Percentiles rank a stretch among this genome's conserved stretches.
Evolutionary conservation across 2,888 invertebrate species (phyloP).

Genomic region (Creontiades dilutus): DNA sequence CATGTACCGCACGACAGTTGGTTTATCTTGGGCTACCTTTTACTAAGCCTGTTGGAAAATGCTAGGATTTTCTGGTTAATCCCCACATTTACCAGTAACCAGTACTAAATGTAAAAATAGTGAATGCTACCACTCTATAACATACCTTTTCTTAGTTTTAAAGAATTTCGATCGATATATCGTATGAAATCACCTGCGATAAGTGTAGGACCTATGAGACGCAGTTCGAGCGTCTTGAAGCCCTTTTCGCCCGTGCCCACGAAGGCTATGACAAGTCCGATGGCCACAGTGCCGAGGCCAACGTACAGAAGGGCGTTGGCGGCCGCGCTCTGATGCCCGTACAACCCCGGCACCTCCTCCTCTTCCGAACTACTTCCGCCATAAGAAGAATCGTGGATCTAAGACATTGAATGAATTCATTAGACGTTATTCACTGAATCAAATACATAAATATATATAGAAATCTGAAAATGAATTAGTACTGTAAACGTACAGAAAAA

Average conservation of each 20-base stretch:
- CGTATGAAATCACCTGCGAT: conserved; percentile 48
- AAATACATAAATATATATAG: no score
- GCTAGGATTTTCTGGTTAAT: no score
- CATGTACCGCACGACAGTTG: no score
- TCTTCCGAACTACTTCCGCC: conserved; percentile 85
- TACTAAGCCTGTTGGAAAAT: no score
- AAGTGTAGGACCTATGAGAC: conserved; percentile 89
- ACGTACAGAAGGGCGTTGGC: conserved; percentile 91
- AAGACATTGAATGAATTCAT: conserved; percentile 74
- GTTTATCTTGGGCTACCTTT: no score
- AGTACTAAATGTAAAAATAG: no score
- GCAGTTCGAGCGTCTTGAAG: conserved; percentile 91
- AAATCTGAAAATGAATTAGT: no score
- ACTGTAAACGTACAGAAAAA: no score
- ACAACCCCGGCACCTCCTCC: conserved; percentile 79
- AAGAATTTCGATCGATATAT: background rate
- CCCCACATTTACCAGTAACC: no score
- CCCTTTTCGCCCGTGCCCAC: conserved; percentile 94
- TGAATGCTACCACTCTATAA: no score
- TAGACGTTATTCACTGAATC: no score
- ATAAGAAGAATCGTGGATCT: conserved; percentile 92
- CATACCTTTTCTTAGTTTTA: no score
- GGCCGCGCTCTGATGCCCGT: conserved; percentile 85
- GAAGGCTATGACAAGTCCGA: conserved; percentile 92
- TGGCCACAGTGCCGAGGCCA: conserved; percentile 89